Evolutionary conservation across 2,797 vertebrate species (phyloP).

Genomic region (Neosilurus mollespiculum): DNA sequence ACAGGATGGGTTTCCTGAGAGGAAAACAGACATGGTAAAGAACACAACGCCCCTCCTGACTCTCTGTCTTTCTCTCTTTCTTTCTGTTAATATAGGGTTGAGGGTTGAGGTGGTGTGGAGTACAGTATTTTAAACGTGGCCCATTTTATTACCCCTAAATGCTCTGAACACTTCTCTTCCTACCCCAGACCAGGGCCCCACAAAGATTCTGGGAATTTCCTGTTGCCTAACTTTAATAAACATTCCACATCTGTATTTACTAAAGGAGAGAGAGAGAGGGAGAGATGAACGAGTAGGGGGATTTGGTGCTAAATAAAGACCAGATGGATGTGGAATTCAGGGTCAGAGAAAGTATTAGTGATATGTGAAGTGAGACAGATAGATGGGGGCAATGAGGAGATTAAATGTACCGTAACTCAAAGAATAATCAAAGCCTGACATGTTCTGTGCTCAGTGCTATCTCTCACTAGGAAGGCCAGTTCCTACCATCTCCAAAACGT

Average conservation of each 20-base stretch:
- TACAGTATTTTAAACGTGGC: neutral
- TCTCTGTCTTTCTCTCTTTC: conserved; percentile 33
- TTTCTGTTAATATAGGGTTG: neutral
- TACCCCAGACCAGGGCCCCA: conserved; percentile 59
- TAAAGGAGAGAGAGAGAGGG: conserved; percentile 63
- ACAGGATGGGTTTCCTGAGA: conserved; percentile 99
- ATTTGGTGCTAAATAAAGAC: conserved; percentile 51
- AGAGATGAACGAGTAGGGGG: conserved; percentile 27
- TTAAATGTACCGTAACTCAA: too few species aligned
- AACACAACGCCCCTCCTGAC: conserved; percentile 67
- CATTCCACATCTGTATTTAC: conserved; percentile 81
- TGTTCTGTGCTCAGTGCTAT: too few species aligned
- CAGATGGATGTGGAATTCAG: conserved; percentile 64
- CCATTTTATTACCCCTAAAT: neutral
- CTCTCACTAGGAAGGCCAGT: too few species aligned
- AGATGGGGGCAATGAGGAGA: too few species aligned
- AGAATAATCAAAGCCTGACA: too few species aligned
- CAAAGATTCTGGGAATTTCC: conserved; percentile 83
- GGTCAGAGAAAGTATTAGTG: conserved; percentile 47
- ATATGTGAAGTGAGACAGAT: conserved; percentile 50
- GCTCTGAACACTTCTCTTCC: neutral
- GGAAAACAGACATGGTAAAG: conserved; percentile 78
- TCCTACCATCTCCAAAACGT: too few species aligned
- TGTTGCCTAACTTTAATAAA: conserved; percentile 80
- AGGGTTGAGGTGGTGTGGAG: neutral